Evolutionary conservation across 1,140 invertebrate species (phyloP), one percentile per base, ranked within the genome.

Genomic region (Akabosia matsudoensis): DNA sequence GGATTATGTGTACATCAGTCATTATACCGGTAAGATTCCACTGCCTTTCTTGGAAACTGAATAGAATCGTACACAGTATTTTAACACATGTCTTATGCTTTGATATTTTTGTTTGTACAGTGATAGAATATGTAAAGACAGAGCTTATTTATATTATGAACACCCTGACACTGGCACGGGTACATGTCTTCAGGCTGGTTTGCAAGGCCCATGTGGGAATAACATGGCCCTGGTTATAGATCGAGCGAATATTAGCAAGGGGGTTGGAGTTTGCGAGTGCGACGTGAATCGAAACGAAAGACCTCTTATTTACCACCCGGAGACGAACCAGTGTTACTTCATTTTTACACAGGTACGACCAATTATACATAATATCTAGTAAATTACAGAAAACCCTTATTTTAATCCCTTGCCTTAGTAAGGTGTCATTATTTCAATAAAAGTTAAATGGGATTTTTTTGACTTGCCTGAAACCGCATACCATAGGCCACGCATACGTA

Each of bases 321-420:
- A 34, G 10, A 72, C 31, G 26, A 28, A 51, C 2, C 1, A 72
- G 28, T 72, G 70, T 28, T 72, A 72, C 34, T 72, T 72, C 34
- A 72, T 72, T 51, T 72, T 72, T 28, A 72, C 70, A 22, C 70
- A 72, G 70, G 70, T 72, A 34, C 18, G n/a, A n/a, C n/a, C n/a
- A n/a, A n/a, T n/a, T n/a, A n/a, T n/a, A n/a, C n/a, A n/a, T n/a
- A n/a, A n/a, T n/a, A n/a, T n/a, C n/a, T n/a, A n/a, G n/a, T n/a
- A n/a, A n/a, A n/a, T n/a, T n/a, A n/a, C n/a, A n/a, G n/a, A n/a
- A n/a, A n/a, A n/a, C n/a, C n/a, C n/a, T n/a, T n/a, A n/a, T n/a
- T n/a, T n/a, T n/a, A n/a, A n/a, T n/a, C n/a, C n/a, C n/a, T n/a
- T n/a, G n/a, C n/a, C n/a, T n/a, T n/a, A n/a, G n/a, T n/a, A n/a